These are phyloP conservation scores for Callimorpha dominula DNA, from an alignment of 2,888 invertebrate genomes.

Conservation along the genomic window DNA sequence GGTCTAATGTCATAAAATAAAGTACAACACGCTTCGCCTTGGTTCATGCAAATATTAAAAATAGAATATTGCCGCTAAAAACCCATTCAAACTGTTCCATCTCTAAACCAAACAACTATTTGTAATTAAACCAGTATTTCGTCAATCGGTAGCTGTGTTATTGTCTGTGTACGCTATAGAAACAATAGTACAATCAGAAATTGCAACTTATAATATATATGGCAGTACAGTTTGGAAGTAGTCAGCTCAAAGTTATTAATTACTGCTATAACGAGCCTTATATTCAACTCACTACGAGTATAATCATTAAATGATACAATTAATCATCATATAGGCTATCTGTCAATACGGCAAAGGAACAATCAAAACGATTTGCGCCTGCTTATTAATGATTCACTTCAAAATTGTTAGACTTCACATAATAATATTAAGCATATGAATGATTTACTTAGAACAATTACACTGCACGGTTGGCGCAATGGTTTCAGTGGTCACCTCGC, in stretches of 20 bases:
- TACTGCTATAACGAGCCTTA: background rate
- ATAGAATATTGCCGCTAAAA: too few species aligned
- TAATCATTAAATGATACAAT: constrained; percentile 25
- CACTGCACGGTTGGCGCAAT: too few species aligned
- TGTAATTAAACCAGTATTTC: background rate
- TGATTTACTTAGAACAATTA: background rate
- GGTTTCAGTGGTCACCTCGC: too few species aligned
- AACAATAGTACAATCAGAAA: background rate
- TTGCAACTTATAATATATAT: background rate
- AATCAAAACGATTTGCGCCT: constrained; percentile 32
- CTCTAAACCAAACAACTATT: background rate
- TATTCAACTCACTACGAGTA: constrained; percentile 3
- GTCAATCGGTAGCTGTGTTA: background rate
- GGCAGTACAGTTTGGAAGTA: background rate
- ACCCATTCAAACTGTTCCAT: background rate
- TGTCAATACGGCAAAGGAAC: constrained; percentile 36
- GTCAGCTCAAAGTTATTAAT: background rate
- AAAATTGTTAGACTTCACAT: background rate
- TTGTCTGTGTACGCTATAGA: background rate
- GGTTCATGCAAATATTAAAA: too few species aligned
- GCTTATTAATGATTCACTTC: constrained; percentile 4
- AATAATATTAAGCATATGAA: background rate
- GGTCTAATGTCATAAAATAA: too few species aligned
- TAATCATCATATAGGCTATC: constrained; percentile 43
- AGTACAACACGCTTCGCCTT: too few species aligned